Percentiles rank a stretch among this genome's conserved stretches.
Conservation (phyloP, 2,113 vertebrate species). For the Xenus cinereus region DNA sequence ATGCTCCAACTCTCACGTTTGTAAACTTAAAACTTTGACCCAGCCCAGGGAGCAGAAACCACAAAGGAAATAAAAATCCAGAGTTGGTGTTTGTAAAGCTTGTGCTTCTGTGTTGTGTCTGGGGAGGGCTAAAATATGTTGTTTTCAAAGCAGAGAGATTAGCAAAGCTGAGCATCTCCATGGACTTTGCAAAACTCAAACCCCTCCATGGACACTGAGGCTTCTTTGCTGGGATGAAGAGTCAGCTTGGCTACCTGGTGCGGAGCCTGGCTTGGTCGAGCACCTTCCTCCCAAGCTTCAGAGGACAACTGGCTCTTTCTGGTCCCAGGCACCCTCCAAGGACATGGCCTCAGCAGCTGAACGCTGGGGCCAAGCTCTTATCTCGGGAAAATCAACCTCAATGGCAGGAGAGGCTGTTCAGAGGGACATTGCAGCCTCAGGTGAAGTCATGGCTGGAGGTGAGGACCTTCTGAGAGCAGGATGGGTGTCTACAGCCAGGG, state of each 20-base stretch:
- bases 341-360: background rate
- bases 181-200: fast-evolving
- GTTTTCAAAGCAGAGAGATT: background rate
- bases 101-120: background rate
- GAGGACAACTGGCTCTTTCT: background rate
- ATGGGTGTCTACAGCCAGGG: fast-evolving
- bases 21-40: background rate
- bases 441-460: background rate
- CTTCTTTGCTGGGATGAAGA: background rate
- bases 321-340: background rate
- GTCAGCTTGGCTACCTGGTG: too few relatives aligned
- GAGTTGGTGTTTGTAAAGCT: background rate
- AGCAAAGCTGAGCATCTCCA: background rate
- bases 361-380: background rate
- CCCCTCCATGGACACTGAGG: fast-evolving
- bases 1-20: background rate
- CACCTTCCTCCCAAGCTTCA: background rate
- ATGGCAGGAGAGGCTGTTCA: fast-evolving
- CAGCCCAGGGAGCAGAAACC: background rate
- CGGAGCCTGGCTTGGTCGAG: background rate
- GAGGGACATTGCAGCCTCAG: too few relatives aligned
- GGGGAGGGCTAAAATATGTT: background rate
- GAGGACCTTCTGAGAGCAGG: fast-evolving
- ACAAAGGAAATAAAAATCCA: background rate
- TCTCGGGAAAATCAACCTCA: background rate